phyloP scores from a whole-genome alignment of 2,888 invertebrate genomes.

The Dichetophora obliterata region DNA sequence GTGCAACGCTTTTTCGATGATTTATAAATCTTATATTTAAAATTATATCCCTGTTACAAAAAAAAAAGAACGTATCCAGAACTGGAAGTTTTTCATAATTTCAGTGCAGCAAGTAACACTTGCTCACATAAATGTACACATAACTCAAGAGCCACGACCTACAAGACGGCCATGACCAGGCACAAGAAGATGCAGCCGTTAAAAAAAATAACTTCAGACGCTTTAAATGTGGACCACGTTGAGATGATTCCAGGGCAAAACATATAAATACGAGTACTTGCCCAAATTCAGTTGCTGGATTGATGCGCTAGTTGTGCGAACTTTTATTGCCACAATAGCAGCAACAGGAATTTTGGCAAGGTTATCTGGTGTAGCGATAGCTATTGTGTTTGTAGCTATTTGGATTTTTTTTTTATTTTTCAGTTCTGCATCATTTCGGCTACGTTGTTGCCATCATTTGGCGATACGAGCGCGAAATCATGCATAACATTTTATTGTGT shows the following conservation, averaged over 20 bases:
- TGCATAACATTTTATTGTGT: slow-evolving; percentile 35
- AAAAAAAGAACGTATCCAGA: too few relatives aligned
- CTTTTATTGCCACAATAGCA: not conserved
- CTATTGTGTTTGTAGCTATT: not conserved
- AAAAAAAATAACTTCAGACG: not conserved
- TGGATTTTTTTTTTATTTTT: not conserved
- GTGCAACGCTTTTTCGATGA: too few relatives aligned
- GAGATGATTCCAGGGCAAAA: not conserved
- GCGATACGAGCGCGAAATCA: slow-evolving; percentile 20
- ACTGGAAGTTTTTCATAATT: too few relatives aligned
- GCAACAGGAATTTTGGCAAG: not conserved
- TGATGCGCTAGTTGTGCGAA: not conserved
- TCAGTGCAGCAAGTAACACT: too few relatives aligned
- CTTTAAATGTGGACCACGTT: slow-evolving; percentile 14
- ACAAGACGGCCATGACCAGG: not conserved
- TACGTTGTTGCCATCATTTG: not conserved
- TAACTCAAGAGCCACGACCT: too few relatives aligned
- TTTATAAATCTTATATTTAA: too few relatives aligned
- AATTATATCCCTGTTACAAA: too few relatives aligned
- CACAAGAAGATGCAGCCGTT: not conserved
- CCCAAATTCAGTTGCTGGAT: not conserved
- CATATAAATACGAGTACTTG: slow-evolving; percentile 8
- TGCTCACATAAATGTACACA: too few relatives aligned
- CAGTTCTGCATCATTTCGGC: not conserved
- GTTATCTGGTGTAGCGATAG: not conserved